Conservation (phyloP, 2,113 vertebrate genomes). For the Ochotona curzoniae region DNA sequence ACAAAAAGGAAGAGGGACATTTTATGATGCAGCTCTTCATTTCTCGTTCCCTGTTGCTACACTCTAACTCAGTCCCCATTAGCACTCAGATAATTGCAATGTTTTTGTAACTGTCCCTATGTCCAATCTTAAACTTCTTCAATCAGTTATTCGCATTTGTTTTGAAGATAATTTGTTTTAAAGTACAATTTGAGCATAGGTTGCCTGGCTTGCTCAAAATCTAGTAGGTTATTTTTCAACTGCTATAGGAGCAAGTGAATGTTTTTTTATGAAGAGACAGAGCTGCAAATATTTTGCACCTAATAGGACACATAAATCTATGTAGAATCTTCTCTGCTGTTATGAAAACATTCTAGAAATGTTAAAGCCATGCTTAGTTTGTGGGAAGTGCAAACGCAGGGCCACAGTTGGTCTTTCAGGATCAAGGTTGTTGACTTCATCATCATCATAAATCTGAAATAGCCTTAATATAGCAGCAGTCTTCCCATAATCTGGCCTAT, state of each 20-base stretch:
- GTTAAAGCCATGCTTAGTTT: conserved; percentile 42
- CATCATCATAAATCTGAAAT: not conserved
- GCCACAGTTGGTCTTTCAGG: conserved; percentile 1
- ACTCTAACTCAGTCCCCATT: not conserved
- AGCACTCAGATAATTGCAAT: not conserved
- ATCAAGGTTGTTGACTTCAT: conserved; percentile 26
- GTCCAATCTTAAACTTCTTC: not conserved
- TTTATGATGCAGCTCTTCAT: not conserved
- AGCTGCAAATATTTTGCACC: conserved; percentile 4
- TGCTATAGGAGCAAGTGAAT: not conserved
- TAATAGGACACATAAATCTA: not conserved
- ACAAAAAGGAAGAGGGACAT: not conserved
- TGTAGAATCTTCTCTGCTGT: not conserved
- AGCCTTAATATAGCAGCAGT: not conserved
- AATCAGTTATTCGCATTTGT: not conserved
- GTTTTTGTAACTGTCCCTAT: not conserved
- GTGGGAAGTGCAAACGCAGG: not conserved
- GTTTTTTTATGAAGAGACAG: not conserved
- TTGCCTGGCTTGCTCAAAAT: conserved; percentile 27
- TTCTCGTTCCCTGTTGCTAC: not conserved
- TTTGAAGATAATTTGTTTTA: conserved; percentile 33
- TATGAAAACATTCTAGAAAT: not conserved
- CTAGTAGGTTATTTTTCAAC: not conserved
- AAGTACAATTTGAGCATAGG: conserved; percentile 4
- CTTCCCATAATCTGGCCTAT: not conserved